Base-by-base conservation (phyloP, 2,113 vertebrate genomes). In the Rhinogobius similis region DNA sequence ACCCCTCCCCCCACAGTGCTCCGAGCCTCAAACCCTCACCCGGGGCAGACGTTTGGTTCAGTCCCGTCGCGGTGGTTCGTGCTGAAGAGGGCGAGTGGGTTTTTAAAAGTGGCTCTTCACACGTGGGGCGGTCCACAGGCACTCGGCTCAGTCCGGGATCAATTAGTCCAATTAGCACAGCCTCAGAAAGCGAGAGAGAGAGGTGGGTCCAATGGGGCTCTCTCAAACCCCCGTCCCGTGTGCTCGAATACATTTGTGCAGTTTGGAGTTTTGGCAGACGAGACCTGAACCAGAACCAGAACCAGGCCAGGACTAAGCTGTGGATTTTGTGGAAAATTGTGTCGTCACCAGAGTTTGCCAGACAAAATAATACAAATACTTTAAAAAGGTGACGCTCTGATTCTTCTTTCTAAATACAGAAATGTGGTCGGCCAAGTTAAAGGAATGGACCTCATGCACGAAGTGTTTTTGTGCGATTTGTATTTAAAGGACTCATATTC, bases 221-320 rank as follows among this genome's bases (percentile, higher is more conserved):
- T n/a, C 46, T 48, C 46, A 48, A 18, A 20, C 32, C 3, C 32
- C 32, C 32, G 32, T 36, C 20, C 46, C 64, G 32, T 46, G 58
- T 72, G 65, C 65, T 65, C 62, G 61, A 70, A 69, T 70, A 62
- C 64, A 70, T 46, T 52, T 58, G 11, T 61, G 43, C 50, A 12
- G n/a, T 32, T 64, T 8, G 32, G 26, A 5, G 55, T 46, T 53
- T 41, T 80, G 76, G 82, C 46, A 75, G 79, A 71, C 73, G 76
- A 50, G 64, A 62, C 43, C 48, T 21, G 48, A 13, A 3, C 38
- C 7, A 39, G 7, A 39, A 4, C 5, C 38, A 16, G 41, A 14
- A 43, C 41, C 14, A 43, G 11, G 11, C 38, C 2, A 1, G 38
- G 38, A 43, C 41, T 43, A 2, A 36, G 32, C 32, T 36, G 32